phyloP scores from a whole-genome alignment of 35 echinoderm and acorn worm species.

The Hemicentrotus pulcherrimus region DNA sequence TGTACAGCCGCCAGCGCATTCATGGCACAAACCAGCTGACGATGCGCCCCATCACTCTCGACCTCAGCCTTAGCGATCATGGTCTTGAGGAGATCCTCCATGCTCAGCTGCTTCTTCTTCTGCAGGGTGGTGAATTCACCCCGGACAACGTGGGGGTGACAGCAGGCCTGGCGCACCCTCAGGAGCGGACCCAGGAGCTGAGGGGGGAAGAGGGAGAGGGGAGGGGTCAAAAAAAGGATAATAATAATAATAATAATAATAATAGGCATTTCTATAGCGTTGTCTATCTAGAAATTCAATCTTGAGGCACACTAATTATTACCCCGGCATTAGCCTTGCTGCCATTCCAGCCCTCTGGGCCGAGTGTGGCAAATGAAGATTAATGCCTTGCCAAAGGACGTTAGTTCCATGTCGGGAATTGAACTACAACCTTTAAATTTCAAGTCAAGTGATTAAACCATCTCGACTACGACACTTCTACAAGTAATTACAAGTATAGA shows the following conservation, averaged over 20 bases:
- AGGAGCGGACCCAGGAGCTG: constrained; percentile 84
- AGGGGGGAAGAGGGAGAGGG: background rate
- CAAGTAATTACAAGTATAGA: too few relatives aligned
- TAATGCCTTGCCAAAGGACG: too few relatives aligned
- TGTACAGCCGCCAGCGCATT: constrained; percentile 87
- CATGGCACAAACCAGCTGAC: constrained; percentile 85
- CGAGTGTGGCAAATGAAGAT: too few relatives aligned
- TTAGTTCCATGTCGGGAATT: too few relatives aligned
- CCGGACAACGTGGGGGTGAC: constrained; percentile 90
- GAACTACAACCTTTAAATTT: too few relatives aligned
- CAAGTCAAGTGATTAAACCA: too few relatives aligned
- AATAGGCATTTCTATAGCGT: too few relatives aligned
- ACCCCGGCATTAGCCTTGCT: too few relatives aligned
- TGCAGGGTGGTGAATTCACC: constrained; percentile 85
- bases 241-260: background rate
- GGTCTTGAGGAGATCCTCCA: constrained; percentile 82
- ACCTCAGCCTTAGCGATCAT: constrained; percentile 79
- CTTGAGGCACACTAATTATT: too few relatives aligned
- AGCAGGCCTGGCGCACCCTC: constrained; percentile 87
- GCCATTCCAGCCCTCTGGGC: too few relatives aligned
- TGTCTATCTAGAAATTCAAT: too few relatives aligned
- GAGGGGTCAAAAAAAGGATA: background rate
- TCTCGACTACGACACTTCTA: too few relatives aligned
- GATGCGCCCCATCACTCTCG: constrained; percentile 87
- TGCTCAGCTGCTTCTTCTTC: constrained; percentile 78